phyloP scores from a whole-genome alignment of 2,888 invertebrate species.

The Lasioglossum malachurum region DNA sequence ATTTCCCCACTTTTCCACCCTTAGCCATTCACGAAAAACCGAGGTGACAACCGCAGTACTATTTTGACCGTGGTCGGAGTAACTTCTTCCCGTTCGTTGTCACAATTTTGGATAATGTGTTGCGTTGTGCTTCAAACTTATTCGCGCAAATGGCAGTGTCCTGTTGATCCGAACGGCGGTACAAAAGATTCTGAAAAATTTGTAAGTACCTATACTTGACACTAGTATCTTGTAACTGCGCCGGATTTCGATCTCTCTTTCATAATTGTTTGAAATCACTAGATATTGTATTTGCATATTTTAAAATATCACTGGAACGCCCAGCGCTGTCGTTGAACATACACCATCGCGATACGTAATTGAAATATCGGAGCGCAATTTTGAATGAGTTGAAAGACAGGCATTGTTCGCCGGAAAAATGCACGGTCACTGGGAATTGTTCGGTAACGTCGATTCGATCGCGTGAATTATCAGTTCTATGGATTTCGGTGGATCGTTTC shows the following conservation, averaged over 20 bases:
- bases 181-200: too few relatives aligned
- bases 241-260: neutral
- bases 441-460: slow-evolving; percentile 4
- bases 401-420: neutral
- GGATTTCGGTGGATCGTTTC: neutral
- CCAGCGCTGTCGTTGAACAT: neutral
- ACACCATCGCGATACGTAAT: neutral
- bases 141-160: too few relatives aligned
- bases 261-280: neutral
- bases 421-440: slow-evolving; percentile 1
- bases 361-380: neutral
- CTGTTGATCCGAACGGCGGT: too few relatives aligned
- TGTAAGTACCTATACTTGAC: too few relatives aligned
- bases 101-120: too few relatives aligned
- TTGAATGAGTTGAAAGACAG: neutral
- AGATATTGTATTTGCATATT: slow-evolving; percentile 1
- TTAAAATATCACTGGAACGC: neutral
- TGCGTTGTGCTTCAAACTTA: too few relatives aligned
- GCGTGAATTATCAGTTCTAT: neutral
- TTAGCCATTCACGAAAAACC: too few relatives aligned
- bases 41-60: too few relatives aligned
- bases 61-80: too few relatives aligned
- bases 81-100: too few relatives aligned
- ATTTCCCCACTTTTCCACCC: too few relatives aligned
- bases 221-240: too few relatives aligned